Percentiles rank a stretch among this genome's conserved stretches.
Evolutionary conservation across 1,140 invertebrate species (phyloP).

Genomic region (Formica exsecta): DNA sequence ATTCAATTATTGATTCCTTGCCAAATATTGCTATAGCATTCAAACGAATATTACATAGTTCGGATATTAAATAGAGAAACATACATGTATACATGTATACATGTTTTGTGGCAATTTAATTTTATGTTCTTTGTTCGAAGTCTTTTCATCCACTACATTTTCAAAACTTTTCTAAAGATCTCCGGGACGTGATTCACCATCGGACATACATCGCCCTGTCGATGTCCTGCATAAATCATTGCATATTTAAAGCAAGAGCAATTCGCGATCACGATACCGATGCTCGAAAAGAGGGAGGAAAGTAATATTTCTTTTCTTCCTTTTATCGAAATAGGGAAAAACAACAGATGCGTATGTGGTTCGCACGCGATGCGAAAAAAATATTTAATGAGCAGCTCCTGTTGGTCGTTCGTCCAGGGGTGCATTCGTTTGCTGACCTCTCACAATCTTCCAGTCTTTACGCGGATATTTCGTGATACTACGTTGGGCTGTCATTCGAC

Average conservation of each 20-base stretch:
- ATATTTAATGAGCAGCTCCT: slow-evolving; percentile 48
- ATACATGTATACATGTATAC: neutral
- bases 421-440: neutral
- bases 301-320: slow-evolving; percentile 8
- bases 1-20: neutral
- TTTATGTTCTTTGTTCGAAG: slow-evolving; percentile 11
- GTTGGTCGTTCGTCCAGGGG: neutral
- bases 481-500: neutral
- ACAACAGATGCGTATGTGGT: neutral
- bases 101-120: neutral
- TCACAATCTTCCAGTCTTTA: slow-evolving; percentile 2
- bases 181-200: neutral
- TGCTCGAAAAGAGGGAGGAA: slow-evolving; percentile 6
- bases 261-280: neutral
- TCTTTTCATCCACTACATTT: neutral
- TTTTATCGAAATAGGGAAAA: neutral
- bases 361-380: neutral
- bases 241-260: slow-evolving; percentile 39
- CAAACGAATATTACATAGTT: neutral
- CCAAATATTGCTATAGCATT: neutral
- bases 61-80: neutral
- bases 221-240: slow-evolving; percentile 5
- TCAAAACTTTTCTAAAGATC: slow-evolving; percentile 15
- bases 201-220: neutral
- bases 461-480: slow-evolving; percentile 9